A percentile compares a stretch with the other conserved stretches of the same genome.
Evolutionary conservation across 2,113 vertebrate genomes (phyloP).

Genomic region (Ptychochromis oligacanthus): DNA sequence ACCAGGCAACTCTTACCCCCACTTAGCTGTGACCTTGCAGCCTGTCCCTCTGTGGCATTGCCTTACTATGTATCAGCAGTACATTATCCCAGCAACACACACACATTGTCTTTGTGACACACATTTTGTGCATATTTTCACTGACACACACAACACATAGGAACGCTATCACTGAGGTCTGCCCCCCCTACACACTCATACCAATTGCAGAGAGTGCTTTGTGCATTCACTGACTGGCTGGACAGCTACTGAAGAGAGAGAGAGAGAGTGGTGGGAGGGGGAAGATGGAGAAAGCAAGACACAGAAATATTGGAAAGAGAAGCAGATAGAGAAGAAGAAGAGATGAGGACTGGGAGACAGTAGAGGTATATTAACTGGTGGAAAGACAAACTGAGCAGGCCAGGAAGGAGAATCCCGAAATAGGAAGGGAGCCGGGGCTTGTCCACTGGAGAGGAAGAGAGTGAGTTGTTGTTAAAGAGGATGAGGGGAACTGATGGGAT

Average conservation of each 20-base stretch:
- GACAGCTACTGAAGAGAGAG: slow-evolving; percentile 60
- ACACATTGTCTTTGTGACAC: slow-evolving; percentile 59
- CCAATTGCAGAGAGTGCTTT: slow-evolving; percentile 76
- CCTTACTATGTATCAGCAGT: slow-evolving; percentile 70
- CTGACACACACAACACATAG: slow-evolving; percentile 43
- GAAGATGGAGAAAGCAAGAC: slow-evolving; percentile 58
- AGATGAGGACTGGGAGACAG: slow-evolving; percentile 27
- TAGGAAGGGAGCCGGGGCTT: slow-evolving; percentile 55
- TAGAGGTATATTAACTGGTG: slow-evolving; percentile 23
- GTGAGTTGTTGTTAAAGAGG: slow-evolving; percentile 53
- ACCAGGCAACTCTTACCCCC: slow-evolving; percentile 10
- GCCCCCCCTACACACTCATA: slow-evolving; percentile 61
- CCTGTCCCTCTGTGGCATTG: slow-evolving; percentile 56
- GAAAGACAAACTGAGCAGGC: slow-evolving; percentile 17
- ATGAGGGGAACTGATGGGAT: slow-evolving; percentile 52
- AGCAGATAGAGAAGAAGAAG: slow-evolving; percentile 37
- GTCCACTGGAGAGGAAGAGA: slow-evolving; percentile 64
- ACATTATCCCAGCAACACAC: slow-evolving; percentile 25
- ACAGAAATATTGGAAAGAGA: slow-evolving; percentile 52
- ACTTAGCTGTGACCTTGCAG: slow-evolving; percentile 64
- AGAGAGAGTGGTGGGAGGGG: slow-evolving; percentile 59
- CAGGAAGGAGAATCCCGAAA: slow-evolving; percentile 56
- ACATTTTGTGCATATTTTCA: slow-evolving; percentile 72
- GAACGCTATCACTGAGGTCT: slow-evolving; percentile 46
- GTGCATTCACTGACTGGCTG: slow-evolving; percentile 71